Percentiles rank a stretch among this genome's conserved stretches.
phyloP scores from a whole-genome alignment of 23 tunicate species.

The Halocynthia roretzi region DNA sequence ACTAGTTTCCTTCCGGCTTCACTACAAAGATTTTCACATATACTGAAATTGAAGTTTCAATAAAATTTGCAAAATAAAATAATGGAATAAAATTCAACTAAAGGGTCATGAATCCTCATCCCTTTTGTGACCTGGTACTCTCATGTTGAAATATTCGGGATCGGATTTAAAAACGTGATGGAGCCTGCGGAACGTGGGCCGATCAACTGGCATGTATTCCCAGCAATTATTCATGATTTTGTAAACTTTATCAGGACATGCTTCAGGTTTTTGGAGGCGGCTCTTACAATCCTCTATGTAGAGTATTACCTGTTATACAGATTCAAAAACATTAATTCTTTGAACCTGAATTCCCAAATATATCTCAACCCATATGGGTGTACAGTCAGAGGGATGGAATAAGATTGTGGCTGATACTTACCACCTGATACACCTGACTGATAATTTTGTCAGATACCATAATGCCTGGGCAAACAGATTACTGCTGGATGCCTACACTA shows the following conservation, averaged over 20 bases:
- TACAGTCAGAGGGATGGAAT: no score
- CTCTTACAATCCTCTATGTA: conserved; percentile 85
- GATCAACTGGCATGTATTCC: conserved; percentile 58
- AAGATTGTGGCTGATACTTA: no score
- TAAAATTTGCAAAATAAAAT: not conserved
- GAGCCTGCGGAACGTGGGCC: conserved; percentile 89
- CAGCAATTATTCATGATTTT: conserved; percentile 84
- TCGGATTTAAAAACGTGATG: conserved; percentile 75
- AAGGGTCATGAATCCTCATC: conserved; percentile 9
- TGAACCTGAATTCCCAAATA: no score
- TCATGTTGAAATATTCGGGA: conserved; percentile 94
- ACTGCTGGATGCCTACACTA: no score
- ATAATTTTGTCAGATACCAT: no score
- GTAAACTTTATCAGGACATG: conserved; percentile 94
- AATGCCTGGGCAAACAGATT: no score
- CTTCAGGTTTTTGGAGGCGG: conserved; percentile 67
- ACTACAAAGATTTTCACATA: no score
- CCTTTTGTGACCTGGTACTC: conserved; percentile 79
- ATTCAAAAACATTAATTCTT: no score
- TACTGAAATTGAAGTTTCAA: no score
- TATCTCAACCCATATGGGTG: no score
- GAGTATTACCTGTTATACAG: conserved; percentile 60
- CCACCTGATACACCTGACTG: no score
- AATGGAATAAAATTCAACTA: not conserved
- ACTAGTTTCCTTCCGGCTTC: no score